These are phyloP conservation scores for Rhinoptilus africanus DNA, from an alignment of 2,113 vertebrate genomes.

Conservation along the genomic window DNA sequence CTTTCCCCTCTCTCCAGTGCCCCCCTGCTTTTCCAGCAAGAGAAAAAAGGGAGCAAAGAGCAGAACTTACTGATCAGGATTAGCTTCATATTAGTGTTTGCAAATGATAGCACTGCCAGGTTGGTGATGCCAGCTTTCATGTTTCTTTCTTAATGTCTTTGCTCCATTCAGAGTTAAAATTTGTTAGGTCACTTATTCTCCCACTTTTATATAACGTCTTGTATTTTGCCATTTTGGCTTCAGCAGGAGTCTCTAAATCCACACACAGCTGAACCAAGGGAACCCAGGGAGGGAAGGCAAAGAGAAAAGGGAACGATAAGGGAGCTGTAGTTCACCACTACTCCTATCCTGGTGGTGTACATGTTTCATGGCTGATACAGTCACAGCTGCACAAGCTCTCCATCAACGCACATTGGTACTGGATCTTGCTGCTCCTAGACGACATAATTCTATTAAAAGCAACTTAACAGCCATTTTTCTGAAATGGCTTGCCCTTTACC, in stretches of 20 bases:
- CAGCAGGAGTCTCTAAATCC: neutral
- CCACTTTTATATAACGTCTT: no score
- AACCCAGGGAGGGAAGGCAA: neutral
- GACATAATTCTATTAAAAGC: neutral
- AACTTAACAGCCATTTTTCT: neutral
- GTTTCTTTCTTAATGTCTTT: neutral
- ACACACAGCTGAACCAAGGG: rapidly evolving
- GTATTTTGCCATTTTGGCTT: neutral
- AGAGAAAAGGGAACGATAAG: neutral
- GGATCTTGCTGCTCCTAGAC: neutral
- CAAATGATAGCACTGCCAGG: neutral
- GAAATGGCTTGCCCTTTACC: neutral
- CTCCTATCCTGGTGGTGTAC: rapidly evolving
- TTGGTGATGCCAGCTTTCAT: neutral
- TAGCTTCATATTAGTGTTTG: neutral
- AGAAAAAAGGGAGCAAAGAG: neutral
- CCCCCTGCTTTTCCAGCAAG: neutral
- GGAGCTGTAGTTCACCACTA: neutral
- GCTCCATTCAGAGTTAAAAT: neutral
- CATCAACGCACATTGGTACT: neutral
- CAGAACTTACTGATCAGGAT: neutral
- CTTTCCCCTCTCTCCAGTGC: neutral
- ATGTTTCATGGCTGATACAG: neutral
- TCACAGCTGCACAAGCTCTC: neutral
- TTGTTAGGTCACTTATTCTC: neutral